A percentile compares a stretch with the other conserved stretches of the same genome.
Evolutionary conservation across 1,140 invertebrate genomes (phyloP).

Genomic region (Amphibalanus amphitrite): DNA sequence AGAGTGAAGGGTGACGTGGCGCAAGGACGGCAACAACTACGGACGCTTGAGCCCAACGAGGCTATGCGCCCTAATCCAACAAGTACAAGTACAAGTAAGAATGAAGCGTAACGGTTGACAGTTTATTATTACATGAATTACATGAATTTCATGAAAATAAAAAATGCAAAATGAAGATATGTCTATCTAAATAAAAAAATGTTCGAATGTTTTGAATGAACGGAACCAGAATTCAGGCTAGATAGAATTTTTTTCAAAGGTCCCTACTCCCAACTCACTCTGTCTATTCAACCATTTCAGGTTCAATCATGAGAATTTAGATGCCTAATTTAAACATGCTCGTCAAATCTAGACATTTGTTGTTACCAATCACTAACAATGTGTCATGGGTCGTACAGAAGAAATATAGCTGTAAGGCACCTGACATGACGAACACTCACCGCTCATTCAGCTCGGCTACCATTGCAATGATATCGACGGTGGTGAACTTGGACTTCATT

Average conservation of each 20-base stretch:
- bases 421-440: slow-evolving; percentile 7
- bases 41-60: too few species aligned
- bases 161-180: slow-evolving; percentile 6
- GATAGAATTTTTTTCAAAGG: too few species aligned
- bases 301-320: too few species aligned
- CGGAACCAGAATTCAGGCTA: too few species aligned
- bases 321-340: slow-evolving; percentile 5
- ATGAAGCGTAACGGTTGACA: slow-evolving; percentile 4
- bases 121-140: slow-evolving; percentile 9
- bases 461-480: slow-evolving; percentile 37
- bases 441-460: slow-evolving; percentile 30
- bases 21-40: too few species aligned
- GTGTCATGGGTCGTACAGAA: background rate
- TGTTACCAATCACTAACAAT: background rate
- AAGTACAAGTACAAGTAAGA: slow-evolving; percentile 4
- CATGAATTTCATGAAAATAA: background rate
- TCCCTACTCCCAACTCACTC: too few species aligned
- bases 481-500: slow-evolving; percentile 41
- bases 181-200: too few species aligned
- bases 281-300: too few species aligned
- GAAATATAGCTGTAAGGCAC: background rate
- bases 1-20: too few species aligned
- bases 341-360: background rate
- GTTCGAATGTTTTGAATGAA: too few species aligned
- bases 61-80: background rate